A percentile compares a stretch with the other conserved stretches of the same genome.
These are phyloP conservation scores for Caenorhabditis afra DNA, from an alignment of 2,888 invertebrate genomes.

Conservation along the genomic window DNA sequence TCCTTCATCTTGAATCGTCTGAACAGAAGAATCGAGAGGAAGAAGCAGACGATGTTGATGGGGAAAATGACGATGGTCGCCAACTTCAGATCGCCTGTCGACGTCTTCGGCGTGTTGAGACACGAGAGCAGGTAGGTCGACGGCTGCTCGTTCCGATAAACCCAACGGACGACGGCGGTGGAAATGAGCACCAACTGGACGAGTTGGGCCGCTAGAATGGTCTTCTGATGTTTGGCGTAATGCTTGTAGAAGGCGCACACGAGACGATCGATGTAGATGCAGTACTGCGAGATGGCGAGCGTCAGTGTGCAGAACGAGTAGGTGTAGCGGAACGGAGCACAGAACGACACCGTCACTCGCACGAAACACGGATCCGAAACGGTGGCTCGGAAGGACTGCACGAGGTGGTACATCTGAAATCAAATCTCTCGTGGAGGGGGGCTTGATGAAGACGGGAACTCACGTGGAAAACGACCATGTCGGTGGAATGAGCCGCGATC, in stretches of 20 bases:
- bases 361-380: conserved; percentile 35
- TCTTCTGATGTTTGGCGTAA: conserved; percentile 36
- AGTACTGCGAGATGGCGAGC: conserved; percentile 42
- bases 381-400: conserved; percentile 15
- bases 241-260: conserved; percentile 32
- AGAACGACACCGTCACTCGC: conserved; percentile 49
- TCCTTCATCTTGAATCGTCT: conserved; percentile 37
- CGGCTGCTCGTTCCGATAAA: conserved; percentile 51
- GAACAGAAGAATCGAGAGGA: conserved; percentile 50
- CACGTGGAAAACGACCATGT: conserved; percentile 51
- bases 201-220: conserved; percentile 20
- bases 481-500: conserved; percentile 48
- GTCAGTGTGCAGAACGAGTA: conserved; percentile 39
- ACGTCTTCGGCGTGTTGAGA: conserved; percentile 44
- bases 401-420: conserved; percentile 46
- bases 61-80: conserved; percentile 49
- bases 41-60: conserved; percentile 54
- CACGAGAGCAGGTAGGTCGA: conserved; percentile 51
- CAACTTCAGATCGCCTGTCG: conserved; percentile 25
- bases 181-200: conserved; percentile 43
- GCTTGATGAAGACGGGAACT: conserved; percentile 18
- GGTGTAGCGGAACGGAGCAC: conserved; percentile 53
- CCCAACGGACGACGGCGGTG: conserved; percentile 21
- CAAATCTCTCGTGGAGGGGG: neutral
- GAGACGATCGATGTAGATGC: conserved; percentile 48